Evolutionary conservation across 2,797 vertebrate species (phyloP).

Genomic region (Siniperca obscura): DNA sequence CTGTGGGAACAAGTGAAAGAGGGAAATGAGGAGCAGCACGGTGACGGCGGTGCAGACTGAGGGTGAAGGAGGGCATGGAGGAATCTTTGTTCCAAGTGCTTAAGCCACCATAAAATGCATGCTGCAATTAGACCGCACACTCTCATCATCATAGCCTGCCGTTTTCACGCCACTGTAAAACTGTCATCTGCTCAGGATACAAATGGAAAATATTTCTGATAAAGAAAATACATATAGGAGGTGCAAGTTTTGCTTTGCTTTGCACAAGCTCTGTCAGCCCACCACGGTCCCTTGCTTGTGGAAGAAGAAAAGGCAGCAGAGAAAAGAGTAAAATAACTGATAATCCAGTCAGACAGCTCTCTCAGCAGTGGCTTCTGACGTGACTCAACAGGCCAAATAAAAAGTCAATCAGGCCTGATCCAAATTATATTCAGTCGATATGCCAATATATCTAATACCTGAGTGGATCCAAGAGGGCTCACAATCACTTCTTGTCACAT

Average conservation of each 20-base stretch:
- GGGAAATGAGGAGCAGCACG: not conserved
- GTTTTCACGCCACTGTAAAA: not conserved
- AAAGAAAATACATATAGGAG: not conserved
- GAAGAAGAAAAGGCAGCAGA: not conserved
- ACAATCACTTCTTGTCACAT: not conserved
- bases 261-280: not conserved
- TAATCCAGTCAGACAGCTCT: not conserved
- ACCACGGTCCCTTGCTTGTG: not conserved
- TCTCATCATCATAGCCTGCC: too few relatives aligned
- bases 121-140: not conserved
- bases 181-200: not conserved
- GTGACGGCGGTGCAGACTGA: not conserved
- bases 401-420: not conserved
- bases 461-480: not conserved
- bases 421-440: not conserved
- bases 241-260: not conserved
- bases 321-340: not conserved
- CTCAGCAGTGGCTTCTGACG: not conserved
- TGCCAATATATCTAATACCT: not conserved
- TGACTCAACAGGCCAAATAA: not conserved
- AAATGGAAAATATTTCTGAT: not conserved
- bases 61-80: not conserved
- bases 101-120: not conserved
- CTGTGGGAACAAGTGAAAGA: conserved; percentile 28
- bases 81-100: not conserved